These are phyloP conservation scores for Formica selysi DNA, from an alignment of 1,140 invertebrate species.

Conservation along the genomic window DNA sequence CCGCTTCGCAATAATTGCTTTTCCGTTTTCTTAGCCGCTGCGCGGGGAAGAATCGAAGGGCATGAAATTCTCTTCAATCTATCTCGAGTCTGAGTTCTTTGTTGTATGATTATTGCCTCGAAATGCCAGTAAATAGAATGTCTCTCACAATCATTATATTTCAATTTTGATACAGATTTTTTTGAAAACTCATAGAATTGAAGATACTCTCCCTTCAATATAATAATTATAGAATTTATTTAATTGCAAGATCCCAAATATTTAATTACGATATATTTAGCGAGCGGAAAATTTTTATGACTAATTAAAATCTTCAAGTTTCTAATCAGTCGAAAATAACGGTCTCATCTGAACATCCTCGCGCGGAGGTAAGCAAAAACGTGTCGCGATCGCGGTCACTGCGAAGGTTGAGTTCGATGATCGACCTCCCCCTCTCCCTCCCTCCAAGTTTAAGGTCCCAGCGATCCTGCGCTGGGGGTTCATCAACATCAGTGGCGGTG, in stretches of 20 bases:
- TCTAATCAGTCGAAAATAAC: not conserved
- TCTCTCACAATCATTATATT: not conserved
- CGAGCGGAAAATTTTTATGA: not conserved
- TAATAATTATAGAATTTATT: not conserved
- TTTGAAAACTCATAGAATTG: not conserved
- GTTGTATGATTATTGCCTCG: not conserved
- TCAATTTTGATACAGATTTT: not conserved
- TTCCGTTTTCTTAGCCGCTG: conserved; percentile 17
- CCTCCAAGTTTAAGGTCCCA: conserved; percentile 83
- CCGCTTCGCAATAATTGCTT: conserved; percentile 11
- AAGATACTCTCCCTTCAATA: not conserved
- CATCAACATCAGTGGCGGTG: conserved; percentile 53
- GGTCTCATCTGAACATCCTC: conserved; percentile 58
- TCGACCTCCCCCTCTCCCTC: conserved; percentile 71
- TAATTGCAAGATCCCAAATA: not conserved
- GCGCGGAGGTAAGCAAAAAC: not conserved
- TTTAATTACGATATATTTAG: not conserved
- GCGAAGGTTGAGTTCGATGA: conserved; percentile 67
- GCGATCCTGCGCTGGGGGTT: conserved; percentile 67
- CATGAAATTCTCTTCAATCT: not conserved
- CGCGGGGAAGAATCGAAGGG: not conserved
- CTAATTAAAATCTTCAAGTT: not conserved
- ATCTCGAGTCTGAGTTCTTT: not conserved
- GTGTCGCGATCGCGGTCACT: conserved; percentile 48
- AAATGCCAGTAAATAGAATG: not conserved